phyloP scores from a whole-genome alignment of 2,113 vertebrate species.

The Menura novaehollandiae region DNA sequence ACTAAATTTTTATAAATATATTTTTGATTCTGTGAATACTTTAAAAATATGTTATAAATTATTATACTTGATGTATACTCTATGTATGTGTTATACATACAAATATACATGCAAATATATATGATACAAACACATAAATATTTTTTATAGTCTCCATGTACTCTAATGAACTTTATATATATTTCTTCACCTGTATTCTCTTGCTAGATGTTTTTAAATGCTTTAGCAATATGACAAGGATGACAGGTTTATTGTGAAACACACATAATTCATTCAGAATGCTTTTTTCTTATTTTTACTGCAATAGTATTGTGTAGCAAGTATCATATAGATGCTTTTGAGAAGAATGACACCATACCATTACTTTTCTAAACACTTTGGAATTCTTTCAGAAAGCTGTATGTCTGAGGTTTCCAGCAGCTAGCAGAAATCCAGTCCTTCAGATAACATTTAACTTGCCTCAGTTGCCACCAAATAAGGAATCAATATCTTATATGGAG shows the following conservation, averaged over 20 bases:
- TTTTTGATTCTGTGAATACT: neutral
- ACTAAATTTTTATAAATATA: neutral
- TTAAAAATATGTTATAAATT: neutral
- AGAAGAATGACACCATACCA: neutral
- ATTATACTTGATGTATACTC: too few relatives aligned
- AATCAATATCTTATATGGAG: neutral
- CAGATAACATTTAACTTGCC: neutral
- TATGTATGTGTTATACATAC: neutral
- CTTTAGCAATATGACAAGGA: neutral
- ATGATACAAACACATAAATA: neutral
- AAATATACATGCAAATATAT: neutral
- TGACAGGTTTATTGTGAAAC: neutral
- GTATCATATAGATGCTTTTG: neutral
- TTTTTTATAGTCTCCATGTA: neutral
- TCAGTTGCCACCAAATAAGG: neutral
- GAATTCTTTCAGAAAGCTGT: neutral
- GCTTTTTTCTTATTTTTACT: neutral
- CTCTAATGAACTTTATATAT: neutral
- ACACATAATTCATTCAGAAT: neutral
- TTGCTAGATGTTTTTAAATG: neutral
- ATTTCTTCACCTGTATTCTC: neutral
- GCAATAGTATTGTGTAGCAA: neutral
- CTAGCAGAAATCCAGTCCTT: neutral
- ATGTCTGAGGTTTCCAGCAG: accelerated
- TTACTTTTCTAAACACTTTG: neutral